phyloP scores from a whole-genome alignment of 2,888 invertebrate genomes.

The Panorpa germanica region DNA sequence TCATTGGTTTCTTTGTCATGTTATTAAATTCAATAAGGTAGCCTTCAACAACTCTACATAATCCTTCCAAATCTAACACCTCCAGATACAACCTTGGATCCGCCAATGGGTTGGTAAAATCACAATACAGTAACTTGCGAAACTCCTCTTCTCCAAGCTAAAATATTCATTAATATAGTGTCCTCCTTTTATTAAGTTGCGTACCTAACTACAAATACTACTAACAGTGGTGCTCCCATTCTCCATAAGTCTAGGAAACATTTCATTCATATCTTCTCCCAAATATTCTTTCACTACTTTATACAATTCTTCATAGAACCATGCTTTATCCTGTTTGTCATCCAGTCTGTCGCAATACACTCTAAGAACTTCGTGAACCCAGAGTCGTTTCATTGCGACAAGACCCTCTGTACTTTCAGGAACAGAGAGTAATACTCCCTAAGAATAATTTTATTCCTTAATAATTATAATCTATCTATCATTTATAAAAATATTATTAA shows the following conservation, averaged over 20 bases:
- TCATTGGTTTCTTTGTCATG: conserved; percentile 94
- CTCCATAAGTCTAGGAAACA: conserved; percentile 46
- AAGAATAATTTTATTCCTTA: too few species aligned
- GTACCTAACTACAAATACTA: conserved; percentile 17
- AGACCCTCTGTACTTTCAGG: conserved; percentile 82
- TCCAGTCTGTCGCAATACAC: conserved; percentile 86
- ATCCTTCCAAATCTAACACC: conserved; percentile 61
- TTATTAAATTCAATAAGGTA: conserved; percentile 84
- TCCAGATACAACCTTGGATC: conserved; percentile 78
- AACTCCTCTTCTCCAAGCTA: conserved; percentile 65
- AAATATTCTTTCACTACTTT: conserved; percentile 36
- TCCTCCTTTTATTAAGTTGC: too few species aligned
- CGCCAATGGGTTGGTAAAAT: conserved; percentile 87
- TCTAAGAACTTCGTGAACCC: conserved; percentile 86
- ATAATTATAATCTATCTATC: too few species aligned
- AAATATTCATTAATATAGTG: too few species aligned
- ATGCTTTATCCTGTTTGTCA: conserved; percentile 61
- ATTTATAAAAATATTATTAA: too few species aligned
- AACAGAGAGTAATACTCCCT: conserved; percentile 79
- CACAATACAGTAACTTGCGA: conserved; percentile 78
- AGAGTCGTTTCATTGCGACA: conserved; percentile 71
- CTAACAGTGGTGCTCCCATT: conserved; percentile 15
- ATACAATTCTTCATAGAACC: conserved; percentile 58
- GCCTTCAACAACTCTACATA: conserved; percentile 68
- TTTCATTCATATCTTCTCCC: conserved; percentile 42